Evolutionary conservation across 2,888 invertebrate species (phyloP), one percentile per base, ranked within the genome.

Genomic region (Cryptocheilus praepositus): DNA sequence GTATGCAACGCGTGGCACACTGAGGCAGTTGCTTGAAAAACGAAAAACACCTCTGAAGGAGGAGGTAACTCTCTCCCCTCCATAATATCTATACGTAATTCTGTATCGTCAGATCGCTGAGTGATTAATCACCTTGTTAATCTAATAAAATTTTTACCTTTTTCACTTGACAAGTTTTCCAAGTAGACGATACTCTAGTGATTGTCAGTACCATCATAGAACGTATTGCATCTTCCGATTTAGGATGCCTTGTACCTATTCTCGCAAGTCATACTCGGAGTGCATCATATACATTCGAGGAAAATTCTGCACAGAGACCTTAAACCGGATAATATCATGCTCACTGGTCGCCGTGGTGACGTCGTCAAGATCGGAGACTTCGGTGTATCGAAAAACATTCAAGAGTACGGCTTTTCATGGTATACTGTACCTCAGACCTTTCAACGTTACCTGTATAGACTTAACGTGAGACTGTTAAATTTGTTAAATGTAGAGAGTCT

Each of bases 311-410:
- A 96, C 85, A 90, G 96, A 79, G 96, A 96, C 89, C 90, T 96
- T 67, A 96, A 95, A 89, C 93, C 95, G 7, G 95, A 95, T 88
- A 96, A 96, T 87, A 95, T 96, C 74, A 92, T 96, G 76, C 86
- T 94, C 66, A 92, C 95, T 56, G 95, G 95, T 58, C 90, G 91
- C 74, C 90, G 92, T 75, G 92, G 92, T 2, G 90, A 93, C 70
- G 89, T 94, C 11, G 91, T 95, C 0, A 95, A 96, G 89, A 94
- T 96, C 75, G 95, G 95, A 0, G 96, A 96, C 85, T 96, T 96
- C 88, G 96, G 96, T 21, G 94, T 96, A 75, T 95, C 95, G 0
- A 95, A 94, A 90, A 91, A 93, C 63, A 67, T 84, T 46, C 64
- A 79, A 56, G 78, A 81, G 86, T 85, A 77, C 65, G 74, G 2